Conservation (phyloP, 30 jellyfish, hydroid and myxozoan genomes). For the Rhopilema esculentum region DNA sequence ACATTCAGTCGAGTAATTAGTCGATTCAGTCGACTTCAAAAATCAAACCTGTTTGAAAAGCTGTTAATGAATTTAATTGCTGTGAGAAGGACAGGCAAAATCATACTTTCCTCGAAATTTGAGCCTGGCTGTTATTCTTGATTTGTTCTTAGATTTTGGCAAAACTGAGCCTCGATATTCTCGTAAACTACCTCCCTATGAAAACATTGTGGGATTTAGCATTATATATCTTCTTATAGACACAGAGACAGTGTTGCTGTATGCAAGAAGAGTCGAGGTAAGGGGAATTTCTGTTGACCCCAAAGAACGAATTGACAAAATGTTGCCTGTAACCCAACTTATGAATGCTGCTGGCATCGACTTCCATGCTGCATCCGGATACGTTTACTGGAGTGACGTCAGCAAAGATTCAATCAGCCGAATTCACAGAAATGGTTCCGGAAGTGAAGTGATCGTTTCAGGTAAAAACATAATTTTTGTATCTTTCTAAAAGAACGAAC, state of each 20-base stretch:
- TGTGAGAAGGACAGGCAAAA: too few relatives aligned
- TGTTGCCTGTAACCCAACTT: constrained; percentile 85
- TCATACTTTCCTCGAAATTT: too few relatives aligned
- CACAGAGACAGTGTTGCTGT: constrained; percentile 71
- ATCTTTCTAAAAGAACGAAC: too few relatives aligned
- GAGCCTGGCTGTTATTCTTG: too few relatives aligned
- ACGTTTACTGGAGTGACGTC: constrained; percentile 93
- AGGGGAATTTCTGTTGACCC: constrained; percentile 89
- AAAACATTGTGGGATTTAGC: too few relatives aligned
- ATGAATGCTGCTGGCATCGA: constrained; percentile 92
- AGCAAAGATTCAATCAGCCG: constrained; percentile 81
- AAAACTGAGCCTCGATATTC: too few relatives aligned
- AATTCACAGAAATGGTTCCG: constrained; percentile 73
- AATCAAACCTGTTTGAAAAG: too few relatives aligned
- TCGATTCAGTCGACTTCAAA: too few relatives aligned
- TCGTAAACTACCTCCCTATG: too few relatives aligned
- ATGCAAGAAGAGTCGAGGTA: constrained; percentile 89
- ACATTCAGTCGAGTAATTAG: too few relatives aligned
- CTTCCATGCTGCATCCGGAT: constrained; percentile 54
- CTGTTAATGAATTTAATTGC: too few relatives aligned
- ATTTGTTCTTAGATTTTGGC: too few relatives aligned
- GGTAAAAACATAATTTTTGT: constrained; percentile 53
- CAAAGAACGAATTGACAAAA: constrained; percentile 78
- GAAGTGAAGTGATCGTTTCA: constrained; percentile 61
- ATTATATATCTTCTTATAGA: constrained; percentile 46